phyloP scores from a whole-genome alignment of 2,113 vertebrate species.

The western clawed frog (Xenopus tropicalis) region UCB_Xtro_10.0 CM004443.2:172783501-172784000 shows the following conservation, averaged over 20 bases:
- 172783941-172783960: not conserved
- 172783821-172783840: not conserved
- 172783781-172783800: not conserved
- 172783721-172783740: not conserved
- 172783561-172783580: too few relatives aligned
- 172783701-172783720: not conserved
- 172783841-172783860: conserved; percentile 8
- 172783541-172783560: too few relatives aligned
- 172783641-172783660: too few relatives aligned
- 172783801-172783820: conserved; percentile 10
- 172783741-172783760: not conserved
- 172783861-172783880: conserved; percentile 5
- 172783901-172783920: not conserved
- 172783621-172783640: too few relatives aligned
- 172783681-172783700: not conserved
- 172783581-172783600: too few relatives aligned
- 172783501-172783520: too few relatives aligned
- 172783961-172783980: not conserved
- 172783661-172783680: not conserved
- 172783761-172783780: not conserved
- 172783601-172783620: too few relatives aligned
- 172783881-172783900: not conserved
- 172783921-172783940: not conserved
- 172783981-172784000: not conserved
- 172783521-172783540: too few relatives aligned